Evolutionary conservation across 2,888 invertebrate genomes (phyloP).

Genomic region (Apodemia hepburni): DNA sequence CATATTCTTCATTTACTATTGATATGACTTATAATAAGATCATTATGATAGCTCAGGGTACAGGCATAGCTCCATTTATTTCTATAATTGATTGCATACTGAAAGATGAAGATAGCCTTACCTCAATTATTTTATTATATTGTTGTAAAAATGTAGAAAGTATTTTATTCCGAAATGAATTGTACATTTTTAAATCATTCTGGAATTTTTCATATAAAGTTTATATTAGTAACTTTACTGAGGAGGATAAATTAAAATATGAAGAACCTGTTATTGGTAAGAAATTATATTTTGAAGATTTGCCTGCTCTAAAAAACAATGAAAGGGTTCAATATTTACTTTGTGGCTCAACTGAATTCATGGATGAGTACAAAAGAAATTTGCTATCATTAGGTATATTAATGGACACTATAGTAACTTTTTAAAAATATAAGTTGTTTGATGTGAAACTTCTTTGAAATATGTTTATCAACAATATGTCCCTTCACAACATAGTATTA

Average conservation of each 20-base stretch:
- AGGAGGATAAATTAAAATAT: conserved; percentile 53
- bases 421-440: no score
- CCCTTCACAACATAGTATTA: no score
- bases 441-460: no score
- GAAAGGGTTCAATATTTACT: conserved; percentile 70
- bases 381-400: conserved; percentile 42
- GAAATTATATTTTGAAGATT: conserved; percentile 51
- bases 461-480: no score
- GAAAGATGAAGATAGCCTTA: conserved; percentile 84
- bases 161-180: conserved; percentile 81
- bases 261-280: conserved; percentile 67
- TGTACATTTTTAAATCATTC: conserved; percentile 78
- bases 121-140: conserved; percentile 81
- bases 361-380: conserved; percentile 58
- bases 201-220: conserved; percentile 89
- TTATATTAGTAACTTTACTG: conserved; percentile 64
- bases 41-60: conserved; percentile 83
- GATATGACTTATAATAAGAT: conserved; percentile 59
- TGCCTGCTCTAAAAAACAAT: conserved; percentile 51
- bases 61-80: conserved; percentile 86
- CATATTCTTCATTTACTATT: conserved; percentile 82
- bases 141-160: conserved; percentile 79
- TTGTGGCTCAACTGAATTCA: conserved; percentile 82
- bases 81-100: conserved; percentile 82
- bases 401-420: conserved; percentile 50